phyloP scores from a whole-genome alignment of 2,113 vertebrate genomes.

The Halcyon malimbica region DNA sequence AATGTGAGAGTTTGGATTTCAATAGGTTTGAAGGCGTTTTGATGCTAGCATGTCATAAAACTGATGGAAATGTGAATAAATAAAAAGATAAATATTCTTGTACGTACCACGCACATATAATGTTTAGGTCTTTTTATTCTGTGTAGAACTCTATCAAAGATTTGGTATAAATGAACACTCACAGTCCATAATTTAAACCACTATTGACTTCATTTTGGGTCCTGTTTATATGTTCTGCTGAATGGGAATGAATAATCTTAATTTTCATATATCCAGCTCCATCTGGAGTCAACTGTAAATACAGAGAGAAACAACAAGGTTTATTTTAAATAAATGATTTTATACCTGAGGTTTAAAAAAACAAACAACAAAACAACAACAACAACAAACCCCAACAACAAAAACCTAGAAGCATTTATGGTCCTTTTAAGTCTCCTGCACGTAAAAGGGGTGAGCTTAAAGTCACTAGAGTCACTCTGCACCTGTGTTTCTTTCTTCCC shows the following conservation, averaged over 20 bases:
- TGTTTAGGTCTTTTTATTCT: constrained; percentile 2
- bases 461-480: not conserved
- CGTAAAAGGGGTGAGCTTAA: not conserved
- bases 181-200: not conserved
- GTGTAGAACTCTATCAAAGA: not conserved
- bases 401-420: not conserved
- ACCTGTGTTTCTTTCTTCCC: not conserved
- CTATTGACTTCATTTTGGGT: not conserved
- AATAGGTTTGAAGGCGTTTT: constrained; percentile 13
- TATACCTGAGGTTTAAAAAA: not conserved
- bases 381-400: too few species aligned
- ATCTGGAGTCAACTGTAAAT: not conserved
- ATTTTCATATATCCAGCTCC: not conserved
- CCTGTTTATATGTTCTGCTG: not conserved
- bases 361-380: not conserved
- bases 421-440: not conserved
- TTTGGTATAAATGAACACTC: not conserved
- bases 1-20: not conserved
- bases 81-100: not conserved
- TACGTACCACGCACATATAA: not conserved
- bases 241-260: not conserved
- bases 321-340: not conserved
- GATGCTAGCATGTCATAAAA: not conserved
- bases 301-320: not conserved
- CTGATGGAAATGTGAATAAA: not conserved